phyloP scores from a whole-genome alignment of 2,888 invertebrate genomes.

The Microctonus aethiopoides region DNA sequence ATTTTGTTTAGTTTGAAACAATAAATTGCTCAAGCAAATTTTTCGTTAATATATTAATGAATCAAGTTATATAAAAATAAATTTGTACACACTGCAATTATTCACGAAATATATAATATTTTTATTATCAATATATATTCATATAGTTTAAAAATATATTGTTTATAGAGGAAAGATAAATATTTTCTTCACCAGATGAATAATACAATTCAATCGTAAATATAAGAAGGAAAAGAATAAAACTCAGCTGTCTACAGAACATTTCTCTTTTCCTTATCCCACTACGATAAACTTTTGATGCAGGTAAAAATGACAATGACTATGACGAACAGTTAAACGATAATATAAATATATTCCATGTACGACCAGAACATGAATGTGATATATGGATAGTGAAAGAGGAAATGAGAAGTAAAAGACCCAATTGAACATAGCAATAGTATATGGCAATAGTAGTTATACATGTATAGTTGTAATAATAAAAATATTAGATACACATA shows the following conservation, averaged over 20 bases:
- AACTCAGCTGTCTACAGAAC: neutral
- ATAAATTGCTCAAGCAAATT: neutral
- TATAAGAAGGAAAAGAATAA: slow-evolving; percentile 10
- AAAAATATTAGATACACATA: too few species aligned
- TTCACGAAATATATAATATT: neutral
- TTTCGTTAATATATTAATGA: neutral
- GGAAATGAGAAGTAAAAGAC: neutral
- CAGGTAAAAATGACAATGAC: neutral
- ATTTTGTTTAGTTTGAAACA: neutral
- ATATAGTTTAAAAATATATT: neutral
- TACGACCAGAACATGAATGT: neutral
- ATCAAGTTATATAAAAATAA: too few species aligned
- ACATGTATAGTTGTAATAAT: too few species aligned
- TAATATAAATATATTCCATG: neutral
- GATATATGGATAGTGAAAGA: too few species aligned
- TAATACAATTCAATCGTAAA: neutral
- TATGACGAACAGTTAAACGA: neutral
- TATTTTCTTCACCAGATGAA: neutral
- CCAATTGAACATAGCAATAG: too few species aligned
- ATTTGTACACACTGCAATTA: too few species aligned
- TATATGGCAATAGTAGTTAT: neutral
- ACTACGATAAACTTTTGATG: neutral
- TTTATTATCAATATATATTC: neutral
- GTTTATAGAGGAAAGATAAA: neutral
- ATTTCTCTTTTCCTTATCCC: slow-evolving; percentile 34